phyloP scores from a whole-genome alignment of 2,888 invertebrate genomes.

The Phengaris alcon region DNA sequence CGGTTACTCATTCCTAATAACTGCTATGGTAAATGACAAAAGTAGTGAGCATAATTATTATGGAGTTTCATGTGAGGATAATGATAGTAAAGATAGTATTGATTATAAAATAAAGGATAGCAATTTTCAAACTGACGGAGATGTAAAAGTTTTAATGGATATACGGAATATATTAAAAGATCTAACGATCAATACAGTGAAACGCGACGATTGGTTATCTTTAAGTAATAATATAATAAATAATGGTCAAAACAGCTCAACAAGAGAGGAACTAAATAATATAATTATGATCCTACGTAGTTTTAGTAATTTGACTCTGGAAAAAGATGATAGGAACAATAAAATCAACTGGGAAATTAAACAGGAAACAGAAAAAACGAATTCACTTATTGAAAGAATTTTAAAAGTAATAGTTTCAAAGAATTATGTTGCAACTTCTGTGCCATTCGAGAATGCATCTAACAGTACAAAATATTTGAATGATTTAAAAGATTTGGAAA shows the following conservation, averaged over 20 bases:
- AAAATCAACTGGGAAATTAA: not conserved
- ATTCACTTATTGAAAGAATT: slow-evolving; percentile 41
- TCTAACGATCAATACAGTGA: not conserved
- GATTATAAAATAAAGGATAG: not conserved
- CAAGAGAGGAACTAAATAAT: not conserved
- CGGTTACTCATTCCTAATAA: slow-evolving; percentile 43
- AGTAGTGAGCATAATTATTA: slow-evolving; percentile 45
- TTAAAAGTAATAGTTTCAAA: slow-evolving; percentile 36
- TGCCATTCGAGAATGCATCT: not conserved
- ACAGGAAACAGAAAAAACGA: slow-evolving; percentile 37
- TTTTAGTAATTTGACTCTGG: not conserved
- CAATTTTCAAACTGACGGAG: not conserved
- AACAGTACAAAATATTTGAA: not conserved
- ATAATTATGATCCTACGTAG: not conserved
- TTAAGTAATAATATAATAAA: not conserved
- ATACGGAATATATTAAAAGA: slow-evolving; percentile 43
- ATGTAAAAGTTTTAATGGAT: slow-evolving; percentile 38
- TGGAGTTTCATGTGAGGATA: slow-evolving; percentile 46
- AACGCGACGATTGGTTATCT: not conserved
- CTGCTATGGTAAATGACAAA: slow-evolving; percentile 47
- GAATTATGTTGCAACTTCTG: slow-evolving; percentile 28
- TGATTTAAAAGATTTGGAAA: slow-evolving; percentile 39
- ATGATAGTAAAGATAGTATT: not conserved
- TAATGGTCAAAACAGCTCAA: slow-evolving; percentile 8
- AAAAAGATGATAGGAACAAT: not conserved